A percentile compares a stretch with the other conserved stretches of the same genome.
These are phyloP conservation scores for Pandemis corylana DNA, from an alignment of 2,888 invertebrate species.

Conservation along the genomic window DNA sequence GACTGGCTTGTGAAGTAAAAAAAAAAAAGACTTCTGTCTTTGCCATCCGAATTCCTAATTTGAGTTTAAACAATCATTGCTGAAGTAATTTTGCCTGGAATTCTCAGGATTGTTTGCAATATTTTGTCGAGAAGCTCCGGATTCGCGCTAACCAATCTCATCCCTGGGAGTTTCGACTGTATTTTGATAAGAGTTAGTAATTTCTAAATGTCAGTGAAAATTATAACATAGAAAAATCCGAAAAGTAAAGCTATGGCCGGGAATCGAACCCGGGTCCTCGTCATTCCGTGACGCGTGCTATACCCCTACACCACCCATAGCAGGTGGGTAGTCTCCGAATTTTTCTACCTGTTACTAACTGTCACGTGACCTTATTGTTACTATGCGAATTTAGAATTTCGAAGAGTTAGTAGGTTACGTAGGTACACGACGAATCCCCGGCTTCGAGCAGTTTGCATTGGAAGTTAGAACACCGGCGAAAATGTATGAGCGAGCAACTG, in stretches of 20 bases:
- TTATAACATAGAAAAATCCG: no score
- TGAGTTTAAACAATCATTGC: not conserved
- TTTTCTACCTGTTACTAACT: no score
- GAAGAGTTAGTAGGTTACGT: slow-evolving; percentile 22
- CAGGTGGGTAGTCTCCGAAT: no score
- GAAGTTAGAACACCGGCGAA: slow-evolving; percentile 17
- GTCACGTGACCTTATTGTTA: no score
- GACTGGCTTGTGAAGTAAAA: not conserved
- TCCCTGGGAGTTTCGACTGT: slow-evolving; percentile 1
- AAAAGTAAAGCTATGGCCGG: no score
- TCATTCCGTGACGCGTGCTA: no score
- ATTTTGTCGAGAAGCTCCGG: slow-evolving; percentile 9
- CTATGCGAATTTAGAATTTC: no score
- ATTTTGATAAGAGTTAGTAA: slow-evolving; percentile 25
- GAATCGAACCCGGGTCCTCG: no score
- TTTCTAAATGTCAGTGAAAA: no score
- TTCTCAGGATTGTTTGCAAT: not conserved
- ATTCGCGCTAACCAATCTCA: slow-evolving; percentile 9
- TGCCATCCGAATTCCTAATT: not conserved
- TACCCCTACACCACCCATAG: no score
- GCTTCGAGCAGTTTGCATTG: slow-evolving; percentile 15
- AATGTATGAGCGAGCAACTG: slow-evolving; percentile 5
- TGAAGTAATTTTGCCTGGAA: not conserved
- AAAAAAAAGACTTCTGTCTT: not conserved
- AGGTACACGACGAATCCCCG: slow-evolving; percentile 2